Percentiles rank a stretch among this genome's conserved stretches.
phyloP scores from a whole-genome alignment of 2,797 vertebrate genomes.

The Pelobates cultripes region DNA sequence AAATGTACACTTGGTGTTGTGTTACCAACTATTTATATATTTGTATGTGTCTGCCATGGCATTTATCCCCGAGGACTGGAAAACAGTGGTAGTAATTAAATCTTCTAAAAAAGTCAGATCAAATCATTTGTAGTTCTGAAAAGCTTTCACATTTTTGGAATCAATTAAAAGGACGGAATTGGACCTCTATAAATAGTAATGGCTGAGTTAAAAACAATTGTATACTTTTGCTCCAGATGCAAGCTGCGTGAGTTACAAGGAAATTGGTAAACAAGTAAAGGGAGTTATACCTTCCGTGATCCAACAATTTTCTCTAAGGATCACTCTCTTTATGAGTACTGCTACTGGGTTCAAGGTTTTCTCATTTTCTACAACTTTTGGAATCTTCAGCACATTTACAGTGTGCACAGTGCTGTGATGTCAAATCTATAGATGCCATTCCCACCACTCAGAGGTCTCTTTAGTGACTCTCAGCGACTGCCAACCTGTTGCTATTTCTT shows the following conservation, averaged over 20 bases:
- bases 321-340: neutral
- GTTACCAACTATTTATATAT: constrained; percentile 13
- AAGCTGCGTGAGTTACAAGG: neutral
- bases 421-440: no score
- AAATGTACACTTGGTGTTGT: neutral
- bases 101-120: neutral
- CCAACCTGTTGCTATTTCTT: no score
- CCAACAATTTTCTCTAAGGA: neutral
- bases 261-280: neutral
- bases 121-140: constrained; percentile 9
- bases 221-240: neutral
- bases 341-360: no score
- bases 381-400: no score
- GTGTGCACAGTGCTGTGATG: no score
- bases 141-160: constrained; percentile 3
- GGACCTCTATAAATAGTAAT: constrained; percentile 3
- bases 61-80: constrained; percentile 2
- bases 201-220: neutral
- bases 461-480: no score
- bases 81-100: constrained; percentile 6
- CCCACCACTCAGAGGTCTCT: no score
- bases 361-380: no score
- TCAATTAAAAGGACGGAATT: neutral
- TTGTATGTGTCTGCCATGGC: neutral
- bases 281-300: neutral